phyloP scores from a whole-genome alignment of 2,113 vertebrate species.

The Hemibagrus wyckioides region DNA sequence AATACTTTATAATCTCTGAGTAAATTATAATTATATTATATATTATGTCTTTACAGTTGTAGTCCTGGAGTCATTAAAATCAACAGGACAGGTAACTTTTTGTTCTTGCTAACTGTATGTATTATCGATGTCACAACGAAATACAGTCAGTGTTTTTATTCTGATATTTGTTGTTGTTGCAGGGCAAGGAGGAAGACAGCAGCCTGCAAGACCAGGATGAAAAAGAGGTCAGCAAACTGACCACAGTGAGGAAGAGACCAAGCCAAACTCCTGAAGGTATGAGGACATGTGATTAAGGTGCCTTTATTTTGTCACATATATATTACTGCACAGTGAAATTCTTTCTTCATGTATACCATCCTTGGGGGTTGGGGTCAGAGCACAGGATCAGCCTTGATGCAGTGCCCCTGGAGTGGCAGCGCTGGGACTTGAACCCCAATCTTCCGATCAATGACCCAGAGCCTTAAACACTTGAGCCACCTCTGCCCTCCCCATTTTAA shows the following conservation, averaged over 20 bases:
- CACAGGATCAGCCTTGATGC: too few relatives aligned
- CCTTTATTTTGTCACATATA: too few relatives aligned
- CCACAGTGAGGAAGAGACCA: constrained; percentile 62
- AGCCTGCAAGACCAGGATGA: constrained; percentile 45
- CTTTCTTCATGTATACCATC: too few relatives aligned
- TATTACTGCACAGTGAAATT: too few relatives aligned
- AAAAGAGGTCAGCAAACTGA: constrained; percentile 50
- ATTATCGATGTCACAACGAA: background rate
- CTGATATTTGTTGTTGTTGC: background rate
- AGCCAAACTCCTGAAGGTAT: constrained; percentile 50
- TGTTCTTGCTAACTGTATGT: background rate
- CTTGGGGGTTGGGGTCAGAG: too few relatives aligned
- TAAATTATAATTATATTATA: background rate
- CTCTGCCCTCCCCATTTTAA: too few relatives aligned
- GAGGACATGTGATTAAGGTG: constrained; percentile 41
- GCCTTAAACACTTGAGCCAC: too few relatives aligned
- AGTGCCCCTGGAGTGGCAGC: too few relatives aligned
- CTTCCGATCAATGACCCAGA: too few relatives aligned
- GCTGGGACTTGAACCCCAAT: too few relatives aligned
- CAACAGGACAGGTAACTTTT: constrained; percentile 58
- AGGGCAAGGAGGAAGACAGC: constrained; percentile 35
- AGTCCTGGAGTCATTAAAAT: constrained; percentile 69
- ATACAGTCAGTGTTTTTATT: background rate
- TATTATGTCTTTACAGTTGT: constrained; percentile 62
- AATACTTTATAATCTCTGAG: background rate